These are phyloP conservation scores for Drosophila ambigua DNA, from an alignment of 1,140 invertebrate species.

Conservation along the genomic window DNA sequence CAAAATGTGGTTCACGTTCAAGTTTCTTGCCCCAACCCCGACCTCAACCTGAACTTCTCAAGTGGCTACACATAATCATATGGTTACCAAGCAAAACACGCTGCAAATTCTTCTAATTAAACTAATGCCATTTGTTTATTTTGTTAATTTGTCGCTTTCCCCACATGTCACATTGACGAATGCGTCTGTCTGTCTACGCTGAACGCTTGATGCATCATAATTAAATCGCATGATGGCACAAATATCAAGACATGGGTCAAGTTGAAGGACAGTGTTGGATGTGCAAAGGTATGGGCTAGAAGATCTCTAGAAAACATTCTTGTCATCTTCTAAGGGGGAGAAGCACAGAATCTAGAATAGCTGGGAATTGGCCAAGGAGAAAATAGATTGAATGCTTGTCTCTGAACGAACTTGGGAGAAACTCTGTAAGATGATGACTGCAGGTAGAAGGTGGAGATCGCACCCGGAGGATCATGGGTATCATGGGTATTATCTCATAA, in stretches of 20 bases:
- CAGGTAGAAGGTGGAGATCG: too few species aligned
- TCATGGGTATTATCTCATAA: too few species aligned
- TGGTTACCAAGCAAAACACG: constrained; percentile 5
- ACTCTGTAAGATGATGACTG: too few species aligned
- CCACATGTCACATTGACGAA: constrained; percentile 63
- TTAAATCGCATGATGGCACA: constrained; percentile 71
- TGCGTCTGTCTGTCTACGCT: constrained; percentile 41
- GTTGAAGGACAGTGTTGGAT: constrained; percentile 57
- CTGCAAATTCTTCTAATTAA: constrained; percentile 55
- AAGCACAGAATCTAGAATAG: not conserved
- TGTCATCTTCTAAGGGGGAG: not conserved
- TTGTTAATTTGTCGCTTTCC: constrained; percentile 70
- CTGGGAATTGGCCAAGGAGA: too few species aligned
- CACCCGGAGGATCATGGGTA: too few species aligned
- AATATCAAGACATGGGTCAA: constrained; percentile 69
- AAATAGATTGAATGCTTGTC: too few species aligned
- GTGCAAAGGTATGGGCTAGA: constrained; percentile 1
- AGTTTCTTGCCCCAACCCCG: constrained; percentile 39
- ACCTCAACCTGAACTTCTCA: not conserved
- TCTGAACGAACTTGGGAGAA: too few species aligned
- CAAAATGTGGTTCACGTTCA: constrained; percentile 47
- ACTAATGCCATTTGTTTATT: constrained; percentile 74
- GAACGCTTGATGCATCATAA: constrained; percentile 58
- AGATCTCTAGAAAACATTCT: not conserved
- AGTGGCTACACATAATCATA: constrained; percentile 17